These are phyloP conservation scores for Eublepharis macularius DNA, from an alignment of 2,113 vertebrate genomes.

Conservation along the genomic window DNA sequence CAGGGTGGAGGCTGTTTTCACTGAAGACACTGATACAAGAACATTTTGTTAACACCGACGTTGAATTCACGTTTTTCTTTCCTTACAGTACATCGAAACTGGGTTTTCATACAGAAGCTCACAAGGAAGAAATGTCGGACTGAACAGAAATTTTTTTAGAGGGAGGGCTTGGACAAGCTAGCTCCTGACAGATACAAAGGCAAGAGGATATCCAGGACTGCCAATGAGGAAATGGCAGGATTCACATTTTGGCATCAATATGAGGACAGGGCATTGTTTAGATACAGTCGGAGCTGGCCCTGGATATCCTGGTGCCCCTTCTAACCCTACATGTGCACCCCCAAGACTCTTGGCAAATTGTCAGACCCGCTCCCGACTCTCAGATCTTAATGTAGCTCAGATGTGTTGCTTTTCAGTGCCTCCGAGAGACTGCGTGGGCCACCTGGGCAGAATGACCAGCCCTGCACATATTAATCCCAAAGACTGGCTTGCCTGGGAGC, in stretches of 20 bases:
- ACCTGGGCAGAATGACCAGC: too few relatives aligned
- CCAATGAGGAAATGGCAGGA: constrained; percentile 35
- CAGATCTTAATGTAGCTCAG: neutral
- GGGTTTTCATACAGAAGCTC: constrained; percentile 59
- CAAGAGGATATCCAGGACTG: constrained; percentile 55
- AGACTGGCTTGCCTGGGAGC: neutral
- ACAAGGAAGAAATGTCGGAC: constrained; percentile 20
- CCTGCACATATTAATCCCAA: neutral
- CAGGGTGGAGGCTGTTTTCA: neutral
- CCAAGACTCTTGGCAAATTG: too few relatives aligned
- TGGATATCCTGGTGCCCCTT: neutral
- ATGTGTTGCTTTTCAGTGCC: neutral
- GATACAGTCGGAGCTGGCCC: neutral
- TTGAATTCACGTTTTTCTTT: neutral
- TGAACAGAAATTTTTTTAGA: constrained; percentile 37
- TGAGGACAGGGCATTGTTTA: constrained; percentile 16
- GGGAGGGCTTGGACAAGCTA: constrained; percentile 26
- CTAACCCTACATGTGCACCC: neutral
- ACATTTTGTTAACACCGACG: neutral
- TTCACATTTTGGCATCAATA: constrained; percentile 36
- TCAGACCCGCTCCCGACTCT: neutral
- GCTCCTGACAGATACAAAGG: constrained; percentile 45
- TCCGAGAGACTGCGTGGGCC: neutral
- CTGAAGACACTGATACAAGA: neutral
- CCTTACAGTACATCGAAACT: constrained; percentile 42